Evolutionary conservation across 2,888 invertebrate species (phyloP).

Genomic region (Polydrusus tereticollis): DNA sequence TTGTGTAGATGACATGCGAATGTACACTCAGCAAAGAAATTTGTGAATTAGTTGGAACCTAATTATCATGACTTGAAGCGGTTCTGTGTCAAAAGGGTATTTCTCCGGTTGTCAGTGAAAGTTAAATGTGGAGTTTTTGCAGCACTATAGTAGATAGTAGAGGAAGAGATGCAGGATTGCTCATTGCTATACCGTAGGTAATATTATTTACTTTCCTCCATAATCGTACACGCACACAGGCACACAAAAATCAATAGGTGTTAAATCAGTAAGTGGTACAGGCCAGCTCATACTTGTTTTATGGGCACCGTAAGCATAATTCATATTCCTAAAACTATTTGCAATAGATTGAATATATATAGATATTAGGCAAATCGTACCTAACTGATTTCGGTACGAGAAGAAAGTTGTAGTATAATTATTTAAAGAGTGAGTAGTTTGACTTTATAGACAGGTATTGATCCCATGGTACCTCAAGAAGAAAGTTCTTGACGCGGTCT

Average conservation of each 20-base stretch:
- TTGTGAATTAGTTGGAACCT: neutral
- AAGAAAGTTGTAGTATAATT: neutral
- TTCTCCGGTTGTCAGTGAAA: neutral
- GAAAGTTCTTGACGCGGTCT: neutral
- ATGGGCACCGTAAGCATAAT: too few relatives aligned
- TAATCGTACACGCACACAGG: too few relatives aligned
- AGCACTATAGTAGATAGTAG: too few relatives aligned
- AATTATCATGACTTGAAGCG: neutral
- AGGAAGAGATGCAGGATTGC: too few relatives aligned
- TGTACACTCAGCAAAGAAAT: neutral
- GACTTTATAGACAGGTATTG: neutral
- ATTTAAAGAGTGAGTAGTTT: neutral
- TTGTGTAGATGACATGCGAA: neutral
- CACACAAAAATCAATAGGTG: too few relatives aligned
- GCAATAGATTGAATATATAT: neutral
- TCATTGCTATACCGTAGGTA: too few relatives aligned
- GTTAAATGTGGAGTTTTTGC: neutral
- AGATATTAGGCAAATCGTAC: neutral
- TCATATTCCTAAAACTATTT: neutral
- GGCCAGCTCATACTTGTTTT: too few relatives aligned
- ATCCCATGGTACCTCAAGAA: neutral
- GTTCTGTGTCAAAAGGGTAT: neutral
- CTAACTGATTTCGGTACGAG: too few relatives aligned
- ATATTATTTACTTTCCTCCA: too few relatives aligned
- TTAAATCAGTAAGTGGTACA: too few relatives aligned